These are phyloP conservation scores for Sinocyclocheilus anshuiensis DNA, from an alignment of 2,113 vertebrate genomes.

Conservation along the genomic window DNA sequence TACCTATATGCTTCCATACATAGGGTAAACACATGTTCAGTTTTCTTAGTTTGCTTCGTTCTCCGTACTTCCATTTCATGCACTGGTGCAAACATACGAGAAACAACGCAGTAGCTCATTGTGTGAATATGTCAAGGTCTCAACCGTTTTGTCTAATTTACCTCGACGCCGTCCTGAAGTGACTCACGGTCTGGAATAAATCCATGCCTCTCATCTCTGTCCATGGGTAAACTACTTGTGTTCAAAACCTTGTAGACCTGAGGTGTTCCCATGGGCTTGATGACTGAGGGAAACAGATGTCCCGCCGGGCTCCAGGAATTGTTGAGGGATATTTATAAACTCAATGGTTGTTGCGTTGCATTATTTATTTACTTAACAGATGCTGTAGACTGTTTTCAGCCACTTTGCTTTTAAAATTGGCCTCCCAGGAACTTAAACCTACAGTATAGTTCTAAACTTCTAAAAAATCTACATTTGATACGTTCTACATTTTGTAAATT, in stretches of 20 bases:
- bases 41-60: not conserved
- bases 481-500: too few relatives aligned
- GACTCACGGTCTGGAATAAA: conserved; percentile 31
- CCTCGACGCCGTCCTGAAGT: not conserved
- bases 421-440: not conserved
- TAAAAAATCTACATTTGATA: not conserved
- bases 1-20: too few relatives aligned
- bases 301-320: conserved; percentile 45
- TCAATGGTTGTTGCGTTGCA: conserved; percentile 48
- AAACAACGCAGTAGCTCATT: conserved; percentile 9
- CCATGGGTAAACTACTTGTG: conserved; percentile 29
- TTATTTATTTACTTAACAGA: conserved; percentile 52
- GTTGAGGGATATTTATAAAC: conserved; percentile 57
- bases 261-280: conserved; percentile 41
- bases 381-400: not conserved
- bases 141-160: not conserved
- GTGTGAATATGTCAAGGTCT: conserved; percentile 3
- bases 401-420: not conserved
- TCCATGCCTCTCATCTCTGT: conserved; percentile 36
- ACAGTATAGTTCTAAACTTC: not conserved
- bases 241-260: conserved; percentile 36
- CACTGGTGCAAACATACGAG: not conserved
- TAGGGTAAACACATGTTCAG: not conserved
- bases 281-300: conserved; percentile 56
- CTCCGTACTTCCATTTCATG: not conserved